phyloP scores from a whole-genome alignment of 35 echinoderm and acorn worm species.

The Heliocidaris erythrogramma region DNA sequence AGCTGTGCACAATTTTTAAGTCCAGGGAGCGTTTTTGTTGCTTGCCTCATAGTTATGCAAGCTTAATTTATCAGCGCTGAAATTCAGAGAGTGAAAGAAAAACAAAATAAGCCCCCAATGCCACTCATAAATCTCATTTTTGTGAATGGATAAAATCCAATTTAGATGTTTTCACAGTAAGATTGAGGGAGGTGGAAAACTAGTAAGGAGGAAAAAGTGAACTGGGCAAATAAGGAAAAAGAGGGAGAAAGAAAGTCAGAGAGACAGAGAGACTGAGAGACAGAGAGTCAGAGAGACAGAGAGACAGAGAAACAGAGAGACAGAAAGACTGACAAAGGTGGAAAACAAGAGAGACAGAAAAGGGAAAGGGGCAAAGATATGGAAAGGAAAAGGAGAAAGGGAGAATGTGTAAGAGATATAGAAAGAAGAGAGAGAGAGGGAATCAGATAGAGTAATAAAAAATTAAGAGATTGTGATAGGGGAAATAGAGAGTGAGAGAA shows the following conservation, averaged over 20 bases:
- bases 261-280: background rate
- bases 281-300: background rate
- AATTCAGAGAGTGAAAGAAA: constrained; percentile 23
- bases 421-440: background rate
- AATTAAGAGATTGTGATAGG: too few relatives aligned
- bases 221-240: background rate
- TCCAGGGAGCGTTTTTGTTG: background rate
- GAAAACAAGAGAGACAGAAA: background rate
- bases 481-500: background rate
- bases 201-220: background rate
- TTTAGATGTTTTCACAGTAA: constrained; percentile 1
- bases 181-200: background rate
- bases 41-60: constrained; percentile 37
- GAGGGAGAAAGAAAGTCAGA: too few relatives aligned
- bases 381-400: too few relatives aligned
- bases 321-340: background rate
- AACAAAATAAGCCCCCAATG: constrained; percentile 17
- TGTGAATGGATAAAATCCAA: constrained; percentile 24
- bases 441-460: background rate
- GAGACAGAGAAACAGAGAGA: too few relatives aligned
- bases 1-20: background rate
- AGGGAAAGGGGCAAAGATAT: background rate
- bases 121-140: background rate
- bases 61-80: background rate
- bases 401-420: background rate